These are phyloP conservation scores for Aspidoscelis tigris DNA, from an alignment of 2,113 vertebrate genomes.

Conservation along the genomic window DNA sequence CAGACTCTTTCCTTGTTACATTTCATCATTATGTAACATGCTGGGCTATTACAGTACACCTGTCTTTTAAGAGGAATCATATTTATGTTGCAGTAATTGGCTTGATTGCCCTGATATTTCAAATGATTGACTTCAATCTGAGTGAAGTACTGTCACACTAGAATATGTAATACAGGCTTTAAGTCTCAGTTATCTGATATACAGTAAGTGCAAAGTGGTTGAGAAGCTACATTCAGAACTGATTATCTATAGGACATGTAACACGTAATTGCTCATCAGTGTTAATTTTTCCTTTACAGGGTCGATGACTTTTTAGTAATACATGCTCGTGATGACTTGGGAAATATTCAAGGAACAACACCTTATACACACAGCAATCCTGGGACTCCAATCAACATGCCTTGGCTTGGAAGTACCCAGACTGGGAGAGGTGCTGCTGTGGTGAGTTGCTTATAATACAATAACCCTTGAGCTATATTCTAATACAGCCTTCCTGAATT, in stretches of 20 bases:
- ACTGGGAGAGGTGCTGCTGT: slow-evolving; percentile 95
- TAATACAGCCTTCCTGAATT: background rate
- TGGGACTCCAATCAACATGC: slow-evolving; percentile 97
- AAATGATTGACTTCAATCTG: background rate
- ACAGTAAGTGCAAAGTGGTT: background rate
- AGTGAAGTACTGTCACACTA: background rate
- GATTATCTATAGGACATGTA: background rate
- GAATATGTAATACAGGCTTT: no score
- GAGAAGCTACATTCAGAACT: background rate
- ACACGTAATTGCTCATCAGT: background rate
- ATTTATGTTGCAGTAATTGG: background rate
- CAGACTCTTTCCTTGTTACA: background rate
- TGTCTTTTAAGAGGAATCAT: background rate
- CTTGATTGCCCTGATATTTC: background rate
- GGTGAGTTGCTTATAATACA: slow-evolving; percentile 76
- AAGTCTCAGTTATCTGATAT: slow-evolving; percentile 25
- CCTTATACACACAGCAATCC: slow-evolving; percentile 95
- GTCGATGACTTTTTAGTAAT: slow-evolving; percentile 94
- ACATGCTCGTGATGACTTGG: slow-evolving; percentile 89
- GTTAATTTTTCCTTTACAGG: slow-evolving; percentile 66
- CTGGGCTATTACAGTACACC: background rate
- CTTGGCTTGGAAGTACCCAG: slow-evolving; percentile 93
- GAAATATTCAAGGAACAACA: slow-evolving; percentile 88
- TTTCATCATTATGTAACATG: background rate
- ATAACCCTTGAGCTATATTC: background rate